phyloP scores from a whole-genome alignment of 2,888 invertebrate genomes.

The Villa cingulata region DNA sequence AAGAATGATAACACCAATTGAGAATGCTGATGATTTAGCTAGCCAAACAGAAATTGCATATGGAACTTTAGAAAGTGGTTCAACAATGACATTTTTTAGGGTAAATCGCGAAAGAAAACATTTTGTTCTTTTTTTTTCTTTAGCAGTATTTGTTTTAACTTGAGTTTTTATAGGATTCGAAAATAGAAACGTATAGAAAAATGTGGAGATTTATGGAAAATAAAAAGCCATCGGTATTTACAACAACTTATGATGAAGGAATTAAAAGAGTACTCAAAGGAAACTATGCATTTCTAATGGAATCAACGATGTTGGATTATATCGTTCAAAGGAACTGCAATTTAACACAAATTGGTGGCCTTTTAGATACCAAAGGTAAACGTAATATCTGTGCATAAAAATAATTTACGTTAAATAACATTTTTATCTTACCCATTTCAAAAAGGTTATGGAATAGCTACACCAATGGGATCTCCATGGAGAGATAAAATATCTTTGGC shows the following conservation, averaged over 20 bases:
- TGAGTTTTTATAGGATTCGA: conserved; percentile 62
- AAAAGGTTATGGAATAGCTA: conserved; percentile 82
- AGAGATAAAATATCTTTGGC: conserved; percentile 92
- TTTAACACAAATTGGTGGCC: conserved; percentile 89
- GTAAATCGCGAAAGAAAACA: conserved; percentile 38
- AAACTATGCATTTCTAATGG: conserved; percentile 96
- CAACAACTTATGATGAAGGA: conserved; percentile 82
- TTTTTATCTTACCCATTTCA: too few species aligned
- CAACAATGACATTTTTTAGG: conserved; percentile 95
- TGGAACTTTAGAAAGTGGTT: conserved; percentile 85
- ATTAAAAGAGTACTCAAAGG: conserved; percentile 72
- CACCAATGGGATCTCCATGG: conserved; percentile 91
- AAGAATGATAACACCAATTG: conserved; percentile 87
- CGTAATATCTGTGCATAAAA: too few species aligned
- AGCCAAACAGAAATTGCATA: conserved; percentile 88
- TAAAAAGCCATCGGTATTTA: conserved; percentile 66
- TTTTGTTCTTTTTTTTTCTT: background rate
- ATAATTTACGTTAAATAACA: too few species aligned
- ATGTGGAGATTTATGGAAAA: conserved; percentile 95
- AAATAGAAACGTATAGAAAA: conserved; percentile 77
- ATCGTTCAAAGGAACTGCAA: conserved; percentile 91
- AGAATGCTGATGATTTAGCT: conserved; percentile 88
- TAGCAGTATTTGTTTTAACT: conserved; percentile 1
- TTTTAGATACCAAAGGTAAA: conserved; percentile 38
- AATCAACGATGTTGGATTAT: conserved; percentile 95